Percentiles rank a stretch among this genome's conserved stretches.
Conservation (phyloP, 64 coral and sea anemone species). For the Trachythela sp. region DNA sequence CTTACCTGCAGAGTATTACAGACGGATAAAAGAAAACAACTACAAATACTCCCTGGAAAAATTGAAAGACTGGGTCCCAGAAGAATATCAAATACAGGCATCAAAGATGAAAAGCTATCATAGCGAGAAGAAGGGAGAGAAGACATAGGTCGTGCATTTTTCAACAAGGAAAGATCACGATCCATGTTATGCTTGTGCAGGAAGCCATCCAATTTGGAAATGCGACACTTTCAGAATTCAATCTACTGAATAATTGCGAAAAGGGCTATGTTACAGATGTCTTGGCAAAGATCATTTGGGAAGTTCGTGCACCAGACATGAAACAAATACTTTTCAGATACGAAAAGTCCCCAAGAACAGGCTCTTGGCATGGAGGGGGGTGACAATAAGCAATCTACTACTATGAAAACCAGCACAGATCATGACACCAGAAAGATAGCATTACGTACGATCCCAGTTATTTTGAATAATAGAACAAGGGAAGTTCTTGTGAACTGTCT, state of each 20-base stretch:
- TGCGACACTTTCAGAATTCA: no score
- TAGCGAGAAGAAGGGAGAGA: constrained; percentile 25
- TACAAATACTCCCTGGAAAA: constrained; percentile 26
- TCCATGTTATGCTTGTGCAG: not conserved
- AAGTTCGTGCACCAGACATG: constrained; percentile 41
- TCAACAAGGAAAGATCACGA: not conserved
- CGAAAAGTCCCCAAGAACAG: no score
- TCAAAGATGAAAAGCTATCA: not conserved
- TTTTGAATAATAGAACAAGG: not conserved
- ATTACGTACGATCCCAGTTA: not conserved
- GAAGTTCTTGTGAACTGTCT: no score
- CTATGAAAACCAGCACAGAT: not conserved
- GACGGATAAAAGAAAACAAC: constrained; percentile 42
- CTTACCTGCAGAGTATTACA: constrained; percentile 46
- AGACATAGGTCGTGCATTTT: not conserved
- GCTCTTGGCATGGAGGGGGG: constrained; percentile 30
- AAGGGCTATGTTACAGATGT: no score
- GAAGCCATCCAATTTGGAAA: no score
- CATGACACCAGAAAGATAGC: not conserved
- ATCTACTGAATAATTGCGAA: no score
- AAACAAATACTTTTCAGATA: no score
- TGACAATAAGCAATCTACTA: not conserved
- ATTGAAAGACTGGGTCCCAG: constrained; percentile 43
- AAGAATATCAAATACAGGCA: constrained; percentile 59
- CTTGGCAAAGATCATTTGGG: constrained; percentile 37